Base-by-base conservation (phyloP, 2,888 invertebrate genomes). In the Harpalus rufipes region DNA sequence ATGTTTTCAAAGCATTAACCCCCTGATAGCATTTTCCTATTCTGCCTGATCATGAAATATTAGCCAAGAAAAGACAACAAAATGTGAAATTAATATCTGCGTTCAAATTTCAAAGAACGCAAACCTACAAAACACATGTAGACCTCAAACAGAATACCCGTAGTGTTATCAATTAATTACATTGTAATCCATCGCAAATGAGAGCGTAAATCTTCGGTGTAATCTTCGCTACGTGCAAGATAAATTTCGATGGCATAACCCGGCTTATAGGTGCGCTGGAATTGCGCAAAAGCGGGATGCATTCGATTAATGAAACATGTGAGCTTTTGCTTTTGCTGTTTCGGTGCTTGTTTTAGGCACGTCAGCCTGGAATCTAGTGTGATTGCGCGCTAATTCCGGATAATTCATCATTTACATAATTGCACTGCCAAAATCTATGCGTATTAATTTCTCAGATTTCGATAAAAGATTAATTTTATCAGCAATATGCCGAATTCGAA, bases 111-210 rank as follows among this genome's bases (percentile, higher is more conserved):
- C 39, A 58, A 74, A 78, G 78, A 78, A 78, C 56, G 58, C 56
- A 78, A 58, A 21, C 58, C 56, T 39, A 78, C 58, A 78, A 78
- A 78, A 78, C 78, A 58, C 14, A 32, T 44, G 78, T 58, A 78
- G 58, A 58, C 78, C 58, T 58, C 78, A 78, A 78, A 78, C 78
- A 78, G 78, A 78, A 78, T 78, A 58, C 58, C 56, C 78, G 74
- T 59, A 58, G 72, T 83, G 83, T 83, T 83, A 83, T 83, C 83
- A 83, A 83, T 83, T 83, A 83, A 83, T 83, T 83, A 83, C 83
- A 83, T 58, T 83, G 83, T 83, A 83, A 83, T 83, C 83, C 83
- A 83, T 83, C 76, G 83, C 61, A 83, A 83, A 83, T 83, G 83
- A 83, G 76, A 83, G 74, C 83, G 83, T 83, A 83, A 83, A 83